Evolutionary conservation across 2,888 invertebrate genomes (phyloP).

Genomic region (Chalcis sispes): DNA sequence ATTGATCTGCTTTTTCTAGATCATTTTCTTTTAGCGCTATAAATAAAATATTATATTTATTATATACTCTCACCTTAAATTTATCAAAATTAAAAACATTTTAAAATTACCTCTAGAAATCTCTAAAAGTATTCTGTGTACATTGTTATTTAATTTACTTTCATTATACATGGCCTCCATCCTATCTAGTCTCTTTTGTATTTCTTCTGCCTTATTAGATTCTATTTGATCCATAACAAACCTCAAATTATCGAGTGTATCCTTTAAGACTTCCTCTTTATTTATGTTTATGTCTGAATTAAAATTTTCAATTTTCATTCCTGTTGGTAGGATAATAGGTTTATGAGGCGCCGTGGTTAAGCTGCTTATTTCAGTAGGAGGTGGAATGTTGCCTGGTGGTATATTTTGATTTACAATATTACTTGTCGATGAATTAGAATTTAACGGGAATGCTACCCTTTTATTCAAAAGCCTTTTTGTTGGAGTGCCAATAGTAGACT

Average conservation of each 20-base stretch:
- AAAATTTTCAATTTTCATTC: conserved; percentile 27
- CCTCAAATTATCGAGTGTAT: conserved; percentile 64
- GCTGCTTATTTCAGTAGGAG: conserved; percentile 54
- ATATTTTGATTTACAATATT: conserved; percentile 32
- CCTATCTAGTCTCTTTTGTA: conserved; percentile 77
- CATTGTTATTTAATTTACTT: conserved; percentile 77
- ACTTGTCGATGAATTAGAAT: conserved; percentile 58
- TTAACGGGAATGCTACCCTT: conserved; percentile 72
- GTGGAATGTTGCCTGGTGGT: conserved; percentile 62
- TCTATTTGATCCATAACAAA: conserved; percentile 61
- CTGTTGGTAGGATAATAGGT: conserved; percentile 62
- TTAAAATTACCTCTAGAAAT: conserved; percentile 77
- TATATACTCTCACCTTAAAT: no score
- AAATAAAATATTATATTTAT: conserved; percentile 61
- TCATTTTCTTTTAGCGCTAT: conserved; percentile 78
- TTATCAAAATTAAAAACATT: not conserved
- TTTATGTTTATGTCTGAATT: conserved; percentile 55
- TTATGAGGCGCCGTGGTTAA: conserved; percentile 66
- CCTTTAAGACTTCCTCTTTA: conserved; percentile 62
- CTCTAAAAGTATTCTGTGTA: conserved; percentile 77
- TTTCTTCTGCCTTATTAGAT: conserved; percentile 73
- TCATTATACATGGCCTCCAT: conserved; percentile 80
- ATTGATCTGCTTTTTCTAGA: conserved; percentile 78
- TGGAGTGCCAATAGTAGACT: conserved; percentile 59
- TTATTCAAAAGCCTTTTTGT: conserved; percentile 71